Evolutionary conservation across 1,140 invertebrate genomes (phyloP), one percentile per base, ranked within the genome.

Genomic region (Solen grandis): DNA sequence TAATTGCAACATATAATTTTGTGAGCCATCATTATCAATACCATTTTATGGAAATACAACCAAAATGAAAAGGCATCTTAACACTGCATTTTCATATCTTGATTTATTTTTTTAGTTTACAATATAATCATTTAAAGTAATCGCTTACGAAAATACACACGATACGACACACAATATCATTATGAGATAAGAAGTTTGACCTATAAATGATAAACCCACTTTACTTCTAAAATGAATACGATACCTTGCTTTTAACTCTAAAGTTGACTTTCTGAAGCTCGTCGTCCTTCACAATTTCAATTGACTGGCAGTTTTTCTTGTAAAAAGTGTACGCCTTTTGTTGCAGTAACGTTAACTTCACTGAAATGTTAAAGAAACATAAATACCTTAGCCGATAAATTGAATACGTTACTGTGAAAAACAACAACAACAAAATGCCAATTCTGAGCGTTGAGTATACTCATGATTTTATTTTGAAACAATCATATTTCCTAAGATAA

Each of bases 251-350:
- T 73, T 87, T 88, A 22, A 91, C 89, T 27, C 82, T 73, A 87
- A 91, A 92, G 83, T 91, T 87, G 8, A 91, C 80, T 63, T 91
- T 92, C 81, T 92, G 90, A 35, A 92, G 79, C 13, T 86, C 70
- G 57, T 89, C 87, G 73, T 91, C 84, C 73, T 91, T 92, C 16
- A 92, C 69, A 35, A 91, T 86, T 75, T 92, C 91, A 46, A 91
- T 88, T 38, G 91, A 91, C 52, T 90, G 77, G 4, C 88, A 89
- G 54, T 85, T 88, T 3, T 75, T 82, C 36, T 59, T 62, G 66
- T 87, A 92, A 70, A 79, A 88, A 3, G 86, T 74, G 83, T 88
- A 91, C 0, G 89, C 90, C 22, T 90, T 89, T 35, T 84, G 84
- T 33, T 90, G 87, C 31, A 88, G 74, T 4, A 87, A 84, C 10